Evolutionary conservation across 2,797 vertebrate species (phyloP), one percentile per base, ranked within the genome.

Genomic region (Prunella strophiata): DNA sequence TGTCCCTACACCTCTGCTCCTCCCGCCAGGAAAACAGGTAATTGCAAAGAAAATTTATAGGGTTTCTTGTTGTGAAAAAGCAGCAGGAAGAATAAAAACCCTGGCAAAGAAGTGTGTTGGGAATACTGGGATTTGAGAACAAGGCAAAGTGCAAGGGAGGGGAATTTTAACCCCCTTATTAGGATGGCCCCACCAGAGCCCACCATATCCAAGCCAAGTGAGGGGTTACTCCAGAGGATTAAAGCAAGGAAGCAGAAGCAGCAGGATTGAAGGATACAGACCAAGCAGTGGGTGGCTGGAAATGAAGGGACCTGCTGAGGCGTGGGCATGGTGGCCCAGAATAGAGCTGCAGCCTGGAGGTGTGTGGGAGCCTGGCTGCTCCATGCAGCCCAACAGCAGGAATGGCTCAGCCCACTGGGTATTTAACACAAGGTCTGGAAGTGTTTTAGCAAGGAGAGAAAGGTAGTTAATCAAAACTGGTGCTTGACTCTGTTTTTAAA

Each of bases 351-450:
- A 82, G 62, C 45, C 30, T 22, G 21, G 9, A 32, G 54, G 8
- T 12, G 27, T 25, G 47, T 26, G 61, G 52, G 58, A 78, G 54
- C 8, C 38, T 19, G 57, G 32, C 59, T 61, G 73, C 34, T 65
- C 79, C 1, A 0, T 22, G 47, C 68, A 65, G 23, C 52, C 29
- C 29, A 5, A 13, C 15, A 36, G 10, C 54, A 40, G 61, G 21
- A 57, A 38, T 15, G 38, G 25, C 73, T 47, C 9, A 0, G 62
- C 55, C 68, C 29, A 2, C 0, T 0, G 1, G 21, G 13, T 20
- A 48, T 25, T 76, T 42, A 67, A 26, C 51, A 89, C 32, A 30
- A 59, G 62, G 52, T 29, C 62, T 59, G 36, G 5, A 73, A 54
- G 52, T 54, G 30, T 32, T 88, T 72, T 18, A 76, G 68, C 47